phyloP scores from a whole-genome alignment of 2,797 vertebrate genomes.

The Melanotaenia parkinsoni region DNA sequence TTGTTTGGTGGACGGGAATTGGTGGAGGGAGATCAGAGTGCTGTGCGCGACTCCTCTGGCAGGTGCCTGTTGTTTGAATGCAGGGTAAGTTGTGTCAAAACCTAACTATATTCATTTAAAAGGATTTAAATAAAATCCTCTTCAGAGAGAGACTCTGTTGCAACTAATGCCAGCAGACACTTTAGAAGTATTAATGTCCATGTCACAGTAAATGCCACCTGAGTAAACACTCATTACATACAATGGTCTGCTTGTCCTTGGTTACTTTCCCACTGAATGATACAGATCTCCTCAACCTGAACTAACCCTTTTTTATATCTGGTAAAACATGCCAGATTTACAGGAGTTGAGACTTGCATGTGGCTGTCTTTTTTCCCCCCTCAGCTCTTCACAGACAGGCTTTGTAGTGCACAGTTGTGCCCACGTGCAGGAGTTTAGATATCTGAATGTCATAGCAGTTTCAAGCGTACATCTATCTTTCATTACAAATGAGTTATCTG shows the following conservation, averaged over 20 bases:
- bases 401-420: not conserved
- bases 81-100: constrained; percentile 84
- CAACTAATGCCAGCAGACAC: constrained; percentile 27
- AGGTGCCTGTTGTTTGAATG: constrained; percentile 92
- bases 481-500: not conserved
- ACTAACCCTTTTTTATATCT: not conserved
- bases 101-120: constrained; percentile 22
- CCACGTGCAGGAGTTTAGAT: too few species aligned
- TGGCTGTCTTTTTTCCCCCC: not conserved
- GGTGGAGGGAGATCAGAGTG: constrained; percentile 90
- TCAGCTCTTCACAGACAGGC: not conserved
- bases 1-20: constrained; percentile 89
- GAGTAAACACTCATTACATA: constrained; percentile 34
- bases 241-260: not conserved
- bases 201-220: constrained; percentile 27
- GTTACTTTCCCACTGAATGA: not conserved
- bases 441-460: not conserved
- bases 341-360: not conserved
- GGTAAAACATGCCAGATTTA: not conserved
- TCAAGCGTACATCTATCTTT: not conserved
- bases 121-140: constrained; percentile 28
- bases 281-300: not conserved
- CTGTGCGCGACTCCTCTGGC: constrained; percentile 88
- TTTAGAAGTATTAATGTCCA: constrained; percentile 29
- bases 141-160: constrained; percentile 16